Base-by-base conservation (phyloP, 2,113 vertebrate species). In the Accipiter virgatus region DNA sequence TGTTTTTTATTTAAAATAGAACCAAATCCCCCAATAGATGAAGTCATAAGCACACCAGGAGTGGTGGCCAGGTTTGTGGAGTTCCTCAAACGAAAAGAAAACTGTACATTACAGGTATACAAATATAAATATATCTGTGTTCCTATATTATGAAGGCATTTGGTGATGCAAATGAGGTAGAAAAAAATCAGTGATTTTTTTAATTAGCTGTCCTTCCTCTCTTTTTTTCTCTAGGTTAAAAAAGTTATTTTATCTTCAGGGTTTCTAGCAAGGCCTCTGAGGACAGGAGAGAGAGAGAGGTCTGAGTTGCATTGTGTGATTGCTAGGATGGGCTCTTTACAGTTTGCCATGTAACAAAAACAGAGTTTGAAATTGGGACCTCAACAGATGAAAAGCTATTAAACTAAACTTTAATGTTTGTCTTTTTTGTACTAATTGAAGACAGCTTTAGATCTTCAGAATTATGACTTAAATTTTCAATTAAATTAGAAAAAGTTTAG, bases 31-130 rank as follows among this genome's bases (percentile, higher is more conserved):
- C 99, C 99, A 55, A 99, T 99, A 95, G 99, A 99, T 96, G 99
- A 99, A 98, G 99, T 99, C 79, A 99, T 99, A 95, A 99, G 98
- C 92, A 99, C 99, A 67, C 97, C 98, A 74, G 99, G 99, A 74
- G 99, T 99, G 63, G 99, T 99, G 92, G 99, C 99, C 88, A 98
- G 99, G 88, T 99, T 99, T 97, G 99, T 99, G 96, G 99, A 99
- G 96, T 99, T 99, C 96, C 98, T 99, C 90, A 99, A 99, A 95
- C 98, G 99, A 86, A 99, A 98, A 97, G 99, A 99, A 98, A 99
- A 99, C 97, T 99, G 99, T 98, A 99, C 99, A 62, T 97, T 99
- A 97, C 99, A 99, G 99, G 99, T 99, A 98, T 38, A 63, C 42
- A 85, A 59, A 81, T 75, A 66, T 6, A 68, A 89, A 70, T 66